A percentile compares a stretch with the other conserved stretches of the same genome.
These are phyloP conservation scores for Alloscopus bannaensis DNA, from an alignment of 2,888 invertebrate species.

Conservation along the genomic window DNA sequence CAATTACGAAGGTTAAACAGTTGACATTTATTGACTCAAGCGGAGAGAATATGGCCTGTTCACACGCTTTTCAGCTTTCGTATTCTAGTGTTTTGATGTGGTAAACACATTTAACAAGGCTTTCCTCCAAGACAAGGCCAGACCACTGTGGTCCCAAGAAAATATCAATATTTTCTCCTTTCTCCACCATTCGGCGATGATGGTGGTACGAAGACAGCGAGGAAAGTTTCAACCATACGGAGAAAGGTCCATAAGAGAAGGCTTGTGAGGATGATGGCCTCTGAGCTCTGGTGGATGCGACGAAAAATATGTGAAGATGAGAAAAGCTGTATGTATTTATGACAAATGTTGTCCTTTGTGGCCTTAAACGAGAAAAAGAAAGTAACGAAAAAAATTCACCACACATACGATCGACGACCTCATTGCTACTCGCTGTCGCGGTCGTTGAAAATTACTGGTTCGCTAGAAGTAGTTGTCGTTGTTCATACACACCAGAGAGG, in stretches of 20 bases:
- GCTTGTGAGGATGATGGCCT: neutral
- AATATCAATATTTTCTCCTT: constrained; percentile 11
- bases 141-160: too few species aligned
- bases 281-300: neutral
- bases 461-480: too few species aligned
- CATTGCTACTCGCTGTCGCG: constrained; percentile 5
- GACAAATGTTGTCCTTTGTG: constrained; percentile 51
- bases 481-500: too few species aligned
- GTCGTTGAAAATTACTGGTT: neutral
- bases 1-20: constrained; percentile 10
- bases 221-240: neutral
- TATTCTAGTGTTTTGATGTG: too few species aligned
- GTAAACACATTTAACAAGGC: too few species aligned
- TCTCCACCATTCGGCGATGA: neutral
- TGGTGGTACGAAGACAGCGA: neutral
- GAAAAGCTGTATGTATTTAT: neutral
- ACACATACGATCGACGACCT: constrained; percentile 4
- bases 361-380: constrained; percentile 31
- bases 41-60: neutral
- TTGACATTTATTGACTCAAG: constrained; percentile 40
- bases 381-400: neutral
- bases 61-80: too few species aligned
- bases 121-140: neutral
- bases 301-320: constrained; percentile 1
- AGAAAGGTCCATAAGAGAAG: too few species aligned